A percentile compares a stretch with the other conserved stretches of the same genome.
Conservation (phyloP, 2,888 invertebrate genomes). For the Auanema freiburgensis region DNA sequence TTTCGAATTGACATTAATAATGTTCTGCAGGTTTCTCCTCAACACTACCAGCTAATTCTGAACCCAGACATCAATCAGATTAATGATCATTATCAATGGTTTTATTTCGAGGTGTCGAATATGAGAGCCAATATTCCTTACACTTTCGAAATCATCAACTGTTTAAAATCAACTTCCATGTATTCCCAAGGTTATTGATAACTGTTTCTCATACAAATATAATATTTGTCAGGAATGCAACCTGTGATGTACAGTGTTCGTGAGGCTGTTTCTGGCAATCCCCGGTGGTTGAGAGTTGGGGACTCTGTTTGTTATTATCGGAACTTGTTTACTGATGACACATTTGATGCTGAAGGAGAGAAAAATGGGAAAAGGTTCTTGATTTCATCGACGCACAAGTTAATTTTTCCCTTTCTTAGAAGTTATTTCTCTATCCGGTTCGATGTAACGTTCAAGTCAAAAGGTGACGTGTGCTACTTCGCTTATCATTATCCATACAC, state of each 20-base stretch:
- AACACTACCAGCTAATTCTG: constrained; percentile 81
- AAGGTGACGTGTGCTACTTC: constrained; percentile 79
- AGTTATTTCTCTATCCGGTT: constrained; percentile 79
- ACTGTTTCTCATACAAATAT: not conserved
- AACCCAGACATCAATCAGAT: constrained; percentile 81
- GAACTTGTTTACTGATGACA: constrained; percentile 68
- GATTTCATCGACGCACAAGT: not conserved
- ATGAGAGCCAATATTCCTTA: constrained; percentile 76
- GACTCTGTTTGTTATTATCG: constrained; percentile 81
- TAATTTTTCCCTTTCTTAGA: constrained; percentile 21
- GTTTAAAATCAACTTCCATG: constrained; percentile 83
- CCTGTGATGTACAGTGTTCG: constrained; percentile 83
- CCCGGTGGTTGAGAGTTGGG: constrained; percentile 76
- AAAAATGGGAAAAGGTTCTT: constrained; percentile 30
- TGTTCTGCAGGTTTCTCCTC: constrained; percentile 73
- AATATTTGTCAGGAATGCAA: constrained; percentile 74
- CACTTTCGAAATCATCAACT: constrained; percentile 83
- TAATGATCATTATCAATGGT: constrained; percentile 80
- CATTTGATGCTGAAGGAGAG: constrained; percentile 27
- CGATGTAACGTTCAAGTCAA: constrained; percentile 77
- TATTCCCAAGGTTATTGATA: constrained; percentile 76
- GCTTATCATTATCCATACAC: constrained; percentile 87
- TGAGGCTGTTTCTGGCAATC: constrained; percentile 71
- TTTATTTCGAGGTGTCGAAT: constrained; percentile 80
- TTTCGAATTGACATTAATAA: constrained; percentile 1